Conservation (phyloP, 2,888 invertebrate genomes). For the Ametastegia equiseti region DNA sequence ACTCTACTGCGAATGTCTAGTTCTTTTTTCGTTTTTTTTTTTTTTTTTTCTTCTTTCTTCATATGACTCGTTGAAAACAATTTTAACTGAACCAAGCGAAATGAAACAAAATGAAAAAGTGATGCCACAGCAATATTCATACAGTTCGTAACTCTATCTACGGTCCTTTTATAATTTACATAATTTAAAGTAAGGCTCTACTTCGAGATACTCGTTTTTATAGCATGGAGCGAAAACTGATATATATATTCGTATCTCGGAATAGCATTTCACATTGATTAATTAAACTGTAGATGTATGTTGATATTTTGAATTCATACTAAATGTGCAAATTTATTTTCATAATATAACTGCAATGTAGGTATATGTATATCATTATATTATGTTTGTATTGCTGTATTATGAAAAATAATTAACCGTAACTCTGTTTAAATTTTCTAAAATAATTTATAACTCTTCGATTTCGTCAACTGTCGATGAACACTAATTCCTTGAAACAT, state of each 20-base stretch:
- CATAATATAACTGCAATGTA: constrained; percentile 27
- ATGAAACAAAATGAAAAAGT: background rate
- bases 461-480: constrained; percentile 30
- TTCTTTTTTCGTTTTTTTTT: too few relatives aligned
- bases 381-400: constrained; percentile 21
- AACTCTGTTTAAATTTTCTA: constrained; percentile 8
- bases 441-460: background rate
- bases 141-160: background rate
- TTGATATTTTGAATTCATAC: background rate
- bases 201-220: background rate
- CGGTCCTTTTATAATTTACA: background rate
- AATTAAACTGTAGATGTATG: background rate
- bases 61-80: background rate
- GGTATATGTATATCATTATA: constrained; percentile 15
- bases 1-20: background rate
- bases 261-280: background rate
- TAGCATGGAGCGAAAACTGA: constrained; percentile 4
- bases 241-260: background rate
- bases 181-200: background rate
- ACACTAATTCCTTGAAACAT: constrained; percentile 13
- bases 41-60: too few relatives aligned
- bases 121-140: background rate
- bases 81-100: background rate
- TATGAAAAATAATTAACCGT: constrained; percentile 45
- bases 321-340: constrained; percentile 39